phyloP scores from a whole-genome alignment of 2,888 invertebrate species.

The Phengaris arion region DNA sequence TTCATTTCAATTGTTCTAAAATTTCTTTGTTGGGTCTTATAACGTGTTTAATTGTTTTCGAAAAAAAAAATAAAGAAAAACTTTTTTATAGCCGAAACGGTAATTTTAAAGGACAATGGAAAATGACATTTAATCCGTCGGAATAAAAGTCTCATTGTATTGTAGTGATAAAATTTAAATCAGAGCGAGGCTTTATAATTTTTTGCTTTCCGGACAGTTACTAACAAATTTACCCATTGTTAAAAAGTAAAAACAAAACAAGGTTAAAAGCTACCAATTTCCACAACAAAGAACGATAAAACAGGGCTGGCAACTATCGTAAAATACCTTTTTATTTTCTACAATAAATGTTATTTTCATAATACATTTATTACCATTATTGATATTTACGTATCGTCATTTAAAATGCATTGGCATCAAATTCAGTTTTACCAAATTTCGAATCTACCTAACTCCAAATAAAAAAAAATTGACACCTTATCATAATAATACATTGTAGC shows the following conservation, averaged over 20 bases:
- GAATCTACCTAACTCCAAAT: neutral
- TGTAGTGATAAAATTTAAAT: conserved; percentile 21
- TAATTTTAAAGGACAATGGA: conserved; percentile 13
- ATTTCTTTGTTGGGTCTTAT: neutral
- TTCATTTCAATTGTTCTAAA: neutral
- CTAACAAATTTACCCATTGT: conserved; percentile 32
- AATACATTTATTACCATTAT: too few relatives aligned
- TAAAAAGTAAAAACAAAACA: conserved; percentile 39
- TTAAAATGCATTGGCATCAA: neutral
- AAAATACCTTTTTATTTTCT: conserved; percentile 1
- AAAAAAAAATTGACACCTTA: too few relatives aligned
- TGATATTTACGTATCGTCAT: too few relatives aligned
- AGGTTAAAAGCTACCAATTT: conserved; percentile 44
- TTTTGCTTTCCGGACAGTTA: conserved; percentile 28
- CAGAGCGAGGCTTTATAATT: conserved; percentile 24
- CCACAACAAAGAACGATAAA: conserved; percentile 68
- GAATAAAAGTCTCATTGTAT: neutral
- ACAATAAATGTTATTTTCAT: too few relatives aligned
- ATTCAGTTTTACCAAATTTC: neutral
- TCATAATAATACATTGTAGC: too few relatives aligned
- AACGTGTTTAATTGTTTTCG: neutral
- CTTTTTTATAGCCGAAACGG: conserved; percentile 2
- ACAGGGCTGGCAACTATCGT: conserved; percentile 33
- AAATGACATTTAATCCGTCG: conserved; percentile 16
- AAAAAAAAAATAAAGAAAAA: neutral